Base-by-base conservation (phyloP, 2,888 invertebrate genomes). In the Eupithecia subumbrata region DNA sequence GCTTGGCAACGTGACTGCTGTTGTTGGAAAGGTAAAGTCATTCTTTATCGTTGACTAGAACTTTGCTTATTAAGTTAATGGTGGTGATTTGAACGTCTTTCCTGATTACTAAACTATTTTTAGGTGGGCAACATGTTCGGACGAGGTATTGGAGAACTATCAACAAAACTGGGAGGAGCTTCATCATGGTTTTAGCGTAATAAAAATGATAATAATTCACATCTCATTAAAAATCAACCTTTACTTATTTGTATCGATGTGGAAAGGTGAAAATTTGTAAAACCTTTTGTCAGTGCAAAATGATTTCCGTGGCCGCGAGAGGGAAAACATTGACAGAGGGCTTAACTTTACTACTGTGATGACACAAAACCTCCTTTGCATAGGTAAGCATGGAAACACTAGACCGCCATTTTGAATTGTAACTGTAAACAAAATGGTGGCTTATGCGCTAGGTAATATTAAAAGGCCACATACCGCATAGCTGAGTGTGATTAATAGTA, bases 51-150 rank as follows among this genome's bases (percentile, higher is more conserved):
- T 60, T 52, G 16, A 56, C 11, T 11, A 40, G 60, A 60, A 60
- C 25, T 14, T 60, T 60, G 11, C 22, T 22, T 56, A 4, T 60
- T 12, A 60, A 25, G 12, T 56, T 25, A 12, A 25, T 60, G 5
- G 4, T 60, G 25, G 1, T 60, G 22, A 56, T 56, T 11, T 11
- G 22, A 66, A 66, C n/a, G 18, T 9, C 4, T 34, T 63, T 34
- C 45, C 71, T 72, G n/a, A 37, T 40, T 1, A 40, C 37, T 14
- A 12, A 12, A 72, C n/a, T 83, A 67, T 83, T 87, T 87, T 45
- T 96, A 97, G 93, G 97, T 98, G 86, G 98, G 98, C 84, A 98
- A 97, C 93, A 97, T 98, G 91, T 97, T 98, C 85, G 98, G 98
- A 72, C 98, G 98, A 89, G 97, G 98, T 82, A 97, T 98, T 85